Base-by-base conservation (phyloP, 1,140 invertebrate genomes). In the Euborellia annulipes region DNA sequence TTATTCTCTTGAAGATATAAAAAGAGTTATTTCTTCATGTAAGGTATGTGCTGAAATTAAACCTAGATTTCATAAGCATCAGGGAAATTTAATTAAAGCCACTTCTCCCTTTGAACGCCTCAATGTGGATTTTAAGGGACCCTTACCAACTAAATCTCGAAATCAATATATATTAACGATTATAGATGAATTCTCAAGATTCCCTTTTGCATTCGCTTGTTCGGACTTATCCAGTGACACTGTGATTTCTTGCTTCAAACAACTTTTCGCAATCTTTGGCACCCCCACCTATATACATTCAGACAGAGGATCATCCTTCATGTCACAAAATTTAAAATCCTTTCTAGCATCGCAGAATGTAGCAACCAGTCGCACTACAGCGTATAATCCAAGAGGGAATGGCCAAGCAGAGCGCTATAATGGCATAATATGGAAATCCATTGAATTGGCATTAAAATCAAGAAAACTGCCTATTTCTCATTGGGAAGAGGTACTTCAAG, bases 111-210 rank as follows among this genome's bases (percentile, higher is more conserved):
- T 57, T 41, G 52, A 55, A 40, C 17, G 45, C 19, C 23, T 57
- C 8, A 55, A 50, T 32, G 38, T 60, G 9, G 58, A 55, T 46
- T 59, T 60, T 39, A 59, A 59, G 48, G 51, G 54, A 11, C 57
- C 56, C 14, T 19, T 60, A 11, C 49, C 54, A 32, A 49, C 54
- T n/a, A 27, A 16, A 14, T 43, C 50, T 11, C 45, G 38, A 14
- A 59, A 60, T 39, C 41, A 41, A 22, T 59, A 58, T 40, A 11
- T 55, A n/a, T 39, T 57, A 8, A 57, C 50, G 9, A 43, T 59
- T 36, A 46, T 59, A n/a, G 57, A 61, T 48, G 55, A 60, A 47
- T 61, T 47, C 39, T 60, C 54, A 7, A 43, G 58, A 38, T 62
- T 58, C 47, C 57, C 56, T 17, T 62, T 59, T 54, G 50, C 41